Conservation (phyloP, 2,113 vertebrate genomes). For the Lynx canadensis region DNA sequence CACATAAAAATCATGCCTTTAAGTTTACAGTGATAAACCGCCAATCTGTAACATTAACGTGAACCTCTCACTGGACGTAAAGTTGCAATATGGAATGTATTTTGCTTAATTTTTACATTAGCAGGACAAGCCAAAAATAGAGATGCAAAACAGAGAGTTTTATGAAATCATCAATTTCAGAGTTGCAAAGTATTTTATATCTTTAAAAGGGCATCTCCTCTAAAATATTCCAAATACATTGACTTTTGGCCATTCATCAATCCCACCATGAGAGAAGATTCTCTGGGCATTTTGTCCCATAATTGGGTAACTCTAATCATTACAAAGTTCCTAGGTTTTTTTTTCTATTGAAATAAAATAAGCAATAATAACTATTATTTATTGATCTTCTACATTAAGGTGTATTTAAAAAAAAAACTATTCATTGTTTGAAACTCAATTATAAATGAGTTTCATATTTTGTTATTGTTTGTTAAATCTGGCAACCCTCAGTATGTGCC, state of each 20-base stretch:
- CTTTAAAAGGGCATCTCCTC: neutral
- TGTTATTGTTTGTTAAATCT: neutral
- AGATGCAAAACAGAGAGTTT: neutral
- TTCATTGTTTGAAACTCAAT: constrained; percentile 14
- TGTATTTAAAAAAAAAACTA: neutral
- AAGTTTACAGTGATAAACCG: neutral
- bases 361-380: neutral
- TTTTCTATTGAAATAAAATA: neutral
- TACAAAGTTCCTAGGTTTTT: neutral
- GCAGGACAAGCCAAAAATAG: neutral
- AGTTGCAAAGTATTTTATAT: neutral
- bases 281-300: neutral
- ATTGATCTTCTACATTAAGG: neutral
- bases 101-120: neutral
- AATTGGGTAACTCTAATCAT: neutral
- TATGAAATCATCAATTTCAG: neutral
- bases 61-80: neutral
- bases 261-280: neutral
- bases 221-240: neutral
- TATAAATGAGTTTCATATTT: neutral
- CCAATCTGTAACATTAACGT: neutral
- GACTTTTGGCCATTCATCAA: neutral
- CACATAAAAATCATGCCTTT: neutral
- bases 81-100: neutral
- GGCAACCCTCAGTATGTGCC: neutral